Evolutionary conservation across 1,140 invertebrate genomes (phyloP), one percentile per base, ranked within the genome.

Genomic region (Nomia melanderi): DNA sequence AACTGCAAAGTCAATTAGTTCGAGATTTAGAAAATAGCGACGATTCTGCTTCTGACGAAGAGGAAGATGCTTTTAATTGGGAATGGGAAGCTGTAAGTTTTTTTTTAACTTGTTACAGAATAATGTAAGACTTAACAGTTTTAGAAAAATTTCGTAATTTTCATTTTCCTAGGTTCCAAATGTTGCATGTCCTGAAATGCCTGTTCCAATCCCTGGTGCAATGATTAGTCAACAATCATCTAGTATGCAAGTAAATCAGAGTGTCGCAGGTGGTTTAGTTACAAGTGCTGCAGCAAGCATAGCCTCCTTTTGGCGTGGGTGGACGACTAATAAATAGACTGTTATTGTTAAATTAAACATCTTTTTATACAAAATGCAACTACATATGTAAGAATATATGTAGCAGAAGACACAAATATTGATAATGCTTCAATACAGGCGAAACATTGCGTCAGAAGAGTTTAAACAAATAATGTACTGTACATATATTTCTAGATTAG

Each of bases 271-370:
- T 29, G 95, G 95, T 62, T 92, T 96, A 33, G 94, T 96, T 63
- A 95, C 94, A 60, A 95, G 94, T 86, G 94, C 95, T 50, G 94
- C 95, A 59, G 94, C 95, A 62, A 94, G 94, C 77, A 93, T 96
- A 78, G 94, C 94, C 39, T 96, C 95, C 39, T 93, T 96, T 74
- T 95, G 95, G 95, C 92, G 94, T 81, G 95, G 94, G n/a, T 95
- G 94, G 93, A 95, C 94, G 33, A 89, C 88, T 66, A 92, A 92
- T 73, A 92, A 88, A 90, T 92, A 91, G 83, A 84, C 78, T 76
- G 76, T 78, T 50, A 78, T 33, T 54, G 70, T 84, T 74, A 41
- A 53, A 80, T 23, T 44, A 62, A 20, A 56, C 41, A 70, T 77
- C 33, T 70, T 81, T 81, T 76, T 71, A 67, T 74, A 81, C 73